phyloP scores from a whole-genome alignment of 2,888 invertebrate species.

The Macaria liturata region DNA sequence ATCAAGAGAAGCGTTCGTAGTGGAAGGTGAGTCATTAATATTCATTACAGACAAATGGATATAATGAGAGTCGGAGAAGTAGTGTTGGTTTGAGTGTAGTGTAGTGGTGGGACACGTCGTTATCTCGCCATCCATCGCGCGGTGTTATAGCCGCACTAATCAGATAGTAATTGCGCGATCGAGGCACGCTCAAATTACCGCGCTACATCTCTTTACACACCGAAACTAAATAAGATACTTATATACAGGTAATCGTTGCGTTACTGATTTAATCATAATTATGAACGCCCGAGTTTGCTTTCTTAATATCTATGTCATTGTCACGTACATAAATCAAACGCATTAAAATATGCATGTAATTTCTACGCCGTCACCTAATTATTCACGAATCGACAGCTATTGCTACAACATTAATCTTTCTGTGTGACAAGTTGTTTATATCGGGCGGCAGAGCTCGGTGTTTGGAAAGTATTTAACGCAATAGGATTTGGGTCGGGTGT shows the following conservation, averaged over 20 bases:
- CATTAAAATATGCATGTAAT: conserved; percentile 5
- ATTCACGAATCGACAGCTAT: conserved; percentile 16
- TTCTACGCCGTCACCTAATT: conserved; percentile 8
- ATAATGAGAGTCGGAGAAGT: conserved; percentile 74
- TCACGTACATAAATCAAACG: conserved; percentile 17
- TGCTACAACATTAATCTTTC: conserved; percentile 16
- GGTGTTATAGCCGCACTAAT: conserved; percentile 61
- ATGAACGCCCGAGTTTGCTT: conserved; percentile 14
- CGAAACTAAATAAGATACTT: conserved; percentile 19
- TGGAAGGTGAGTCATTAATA: conserved; percentile 69
- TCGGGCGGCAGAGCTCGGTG: conserved; percentile 5
- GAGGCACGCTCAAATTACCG: conserved; percentile 56
- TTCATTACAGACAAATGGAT: conserved; percentile 80
- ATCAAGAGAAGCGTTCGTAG: conserved; percentile 60
- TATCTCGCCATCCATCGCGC: conserved; percentile 62
- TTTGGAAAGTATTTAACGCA: conserved; percentile 25
- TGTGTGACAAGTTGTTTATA: conserved; percentile 19
- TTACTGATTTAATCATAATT: conserved; percentile 24
- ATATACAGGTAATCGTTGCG: conserved; percentile 23
- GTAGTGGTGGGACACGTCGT: conserved; percentile 63
- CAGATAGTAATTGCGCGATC: conserved; percentile 71
- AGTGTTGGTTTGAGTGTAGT: conserved; percentile 58
- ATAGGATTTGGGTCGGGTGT: conserved; percentile 36
- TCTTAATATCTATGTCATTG: conserved; percentile 17
- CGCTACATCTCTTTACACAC: conserved; percentile 45